Conservation (phyloP, 2,888 invertebrate species). For the Drosophila paranaensis region DNA sequence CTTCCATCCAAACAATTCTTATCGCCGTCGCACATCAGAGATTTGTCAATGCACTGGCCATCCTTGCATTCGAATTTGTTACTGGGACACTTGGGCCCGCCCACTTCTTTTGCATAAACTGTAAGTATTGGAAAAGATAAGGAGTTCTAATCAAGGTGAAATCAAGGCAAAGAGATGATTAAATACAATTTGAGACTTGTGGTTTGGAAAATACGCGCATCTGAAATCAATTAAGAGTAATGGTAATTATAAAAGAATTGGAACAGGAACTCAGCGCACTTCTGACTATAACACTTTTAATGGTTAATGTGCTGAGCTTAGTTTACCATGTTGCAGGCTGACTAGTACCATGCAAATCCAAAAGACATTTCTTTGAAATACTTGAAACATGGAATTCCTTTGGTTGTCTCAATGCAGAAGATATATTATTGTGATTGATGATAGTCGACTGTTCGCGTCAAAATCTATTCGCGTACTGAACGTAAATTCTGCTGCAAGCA, state of each 20-base stretch:
- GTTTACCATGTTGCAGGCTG: slow-evolving; percentile 14
- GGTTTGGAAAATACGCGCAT: too few relatives aligned
- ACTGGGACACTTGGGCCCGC: background rate
- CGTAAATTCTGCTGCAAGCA: too few relatives aligned
- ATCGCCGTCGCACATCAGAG: slow-evolving; percentile 15
- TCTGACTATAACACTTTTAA: background rate
- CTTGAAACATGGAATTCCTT: slow-evolving; percentile 3
- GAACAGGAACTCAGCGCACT: background rate
- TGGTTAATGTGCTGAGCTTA: too few relatives aligned
- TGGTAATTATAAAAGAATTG: too few relatives aligned
- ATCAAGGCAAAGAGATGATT: too few relatives aligned
- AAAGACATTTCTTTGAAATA: background rate
- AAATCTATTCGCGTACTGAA: slow-evolving; percentile 9
- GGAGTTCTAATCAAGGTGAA: too few relatives aligned
- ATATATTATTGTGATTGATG: background rate
- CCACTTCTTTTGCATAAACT: background rate
- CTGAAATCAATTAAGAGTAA: too few relatives aligned
- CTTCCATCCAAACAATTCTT: slow-evolving; percentile 35
- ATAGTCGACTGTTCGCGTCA: slow-evolving; percentile 11
- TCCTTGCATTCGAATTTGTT: slow-evolving; percentile 28
- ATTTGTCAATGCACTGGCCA: slow-evolving; percentile 14
- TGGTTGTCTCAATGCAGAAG: background rate
- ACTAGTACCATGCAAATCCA: slow-evolving; percentile 9
- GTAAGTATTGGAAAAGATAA: background rate
- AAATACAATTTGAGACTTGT: too few relatives aligned